A percentile compares a stretch with the other conserved stretches of the same genome.
Conservation (phyloP, 2,797 vertebrate genomes). For the Sebastes wilsoni region DNA sequence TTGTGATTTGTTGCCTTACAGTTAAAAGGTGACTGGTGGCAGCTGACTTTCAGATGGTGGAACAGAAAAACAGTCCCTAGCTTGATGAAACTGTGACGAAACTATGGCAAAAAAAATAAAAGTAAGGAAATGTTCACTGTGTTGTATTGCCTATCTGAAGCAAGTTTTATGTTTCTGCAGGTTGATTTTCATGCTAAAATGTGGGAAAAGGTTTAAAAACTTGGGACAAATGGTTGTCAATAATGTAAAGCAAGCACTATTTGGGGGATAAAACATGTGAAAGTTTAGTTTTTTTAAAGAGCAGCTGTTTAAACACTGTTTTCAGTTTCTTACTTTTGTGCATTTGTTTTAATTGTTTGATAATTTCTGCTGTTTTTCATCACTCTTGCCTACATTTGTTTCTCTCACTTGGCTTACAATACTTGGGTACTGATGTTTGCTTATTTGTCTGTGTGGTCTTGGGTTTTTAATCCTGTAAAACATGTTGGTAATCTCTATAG, state of each 20-base stretch:
- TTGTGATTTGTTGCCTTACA: neutral
- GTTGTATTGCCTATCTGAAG: neutral
- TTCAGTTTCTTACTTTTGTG: neutral
- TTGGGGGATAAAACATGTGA: too few relatives aligned
- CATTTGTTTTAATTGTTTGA: neutral
- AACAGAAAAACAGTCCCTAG: neutral
- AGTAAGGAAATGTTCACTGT: neutral
- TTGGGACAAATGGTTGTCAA: neutral
- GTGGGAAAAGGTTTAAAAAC: neutral
- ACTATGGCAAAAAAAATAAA: neutral
- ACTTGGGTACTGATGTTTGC: neutral
- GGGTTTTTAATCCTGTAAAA: conserved; percentile 3
- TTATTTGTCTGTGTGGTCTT: neutral
- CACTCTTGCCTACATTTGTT: neutral
- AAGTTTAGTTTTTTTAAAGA: neutral
- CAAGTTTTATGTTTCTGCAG: neutral
- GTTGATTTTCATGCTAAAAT: neutral
- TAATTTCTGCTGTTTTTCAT: neutral
- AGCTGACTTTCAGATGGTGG: neutral
- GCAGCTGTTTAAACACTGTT: neutral
- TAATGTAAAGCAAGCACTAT: neutral
- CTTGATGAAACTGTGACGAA: neutral
- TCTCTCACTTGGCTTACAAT: neutral
- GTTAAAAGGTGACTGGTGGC: neutral
- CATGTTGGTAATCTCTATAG: neutral